phyloP scores from a whole-genome alignment of 2,888 invertebrate genomes.

The Ypsolopha sequella region DNA sequence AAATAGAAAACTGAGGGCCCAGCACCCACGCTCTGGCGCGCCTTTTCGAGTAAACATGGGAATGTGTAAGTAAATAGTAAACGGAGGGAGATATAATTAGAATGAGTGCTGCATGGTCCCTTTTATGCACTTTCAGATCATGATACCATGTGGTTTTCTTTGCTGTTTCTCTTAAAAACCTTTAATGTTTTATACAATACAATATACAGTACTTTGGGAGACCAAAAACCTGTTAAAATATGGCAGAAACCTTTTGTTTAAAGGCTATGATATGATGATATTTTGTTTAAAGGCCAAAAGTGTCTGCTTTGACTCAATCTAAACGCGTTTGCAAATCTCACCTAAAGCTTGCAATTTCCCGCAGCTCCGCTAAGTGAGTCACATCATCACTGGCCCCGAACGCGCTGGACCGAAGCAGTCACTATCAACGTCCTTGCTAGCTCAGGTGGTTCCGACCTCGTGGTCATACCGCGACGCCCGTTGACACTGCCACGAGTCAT shows the following conservation, averaged over 20 bases:
- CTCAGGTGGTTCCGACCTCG: background rate
- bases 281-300: too few relatives aligned
- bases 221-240: too few relatives aligned
- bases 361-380: background rate
- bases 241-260: too few relatives aligned
- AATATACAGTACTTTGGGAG: too few relatives aligned
- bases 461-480: background rate
- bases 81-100: slow-evolving; percentile 65
- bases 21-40: slow-evolving; percentile 59
- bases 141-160: background rate
- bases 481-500: slow-evolving; percentile 1
- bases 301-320: too few relatives aligned
- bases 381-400: background rate
- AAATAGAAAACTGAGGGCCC: slow-evolving; percentile 23
- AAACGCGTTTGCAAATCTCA: too few relatives aligned
- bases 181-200: too few relatives aligned
- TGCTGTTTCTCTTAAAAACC: too few relatives aligned
- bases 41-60: slow-evolving; percentile 64
- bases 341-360: too few relatives aligned
- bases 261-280: too few relatives aligned
- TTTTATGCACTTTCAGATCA: background rate
- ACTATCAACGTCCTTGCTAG: background rate
- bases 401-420: background rate
- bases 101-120: slow-evolving; percentile 49
- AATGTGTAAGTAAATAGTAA: slow-evolving; percentile 59